A percentile compares a stretch with the other conserved stretches of the same genome.
These are phyloP conservation scores for Nymphicus hollandicus DNA, from an alignment of 2,113 vertebrate species.

Conservation along the genomic window DNA sequence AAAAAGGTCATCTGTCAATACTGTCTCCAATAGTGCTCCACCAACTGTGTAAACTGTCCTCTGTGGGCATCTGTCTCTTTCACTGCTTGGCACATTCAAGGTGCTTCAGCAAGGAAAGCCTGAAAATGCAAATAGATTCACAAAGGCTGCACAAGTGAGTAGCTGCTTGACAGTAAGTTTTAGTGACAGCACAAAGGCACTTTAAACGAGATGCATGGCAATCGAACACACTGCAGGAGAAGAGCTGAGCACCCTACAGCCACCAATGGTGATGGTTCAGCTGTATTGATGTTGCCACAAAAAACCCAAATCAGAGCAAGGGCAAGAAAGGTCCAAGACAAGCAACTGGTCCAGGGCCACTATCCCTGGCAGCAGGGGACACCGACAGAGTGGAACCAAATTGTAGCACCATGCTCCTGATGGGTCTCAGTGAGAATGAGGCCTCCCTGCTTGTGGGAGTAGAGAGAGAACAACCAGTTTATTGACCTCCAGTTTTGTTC, in stretches of 20 bases:
- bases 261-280: rapidly evolving
- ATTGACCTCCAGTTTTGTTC: neutral
- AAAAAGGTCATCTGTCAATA: neutral
- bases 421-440: neutral
- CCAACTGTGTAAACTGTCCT: neutral
- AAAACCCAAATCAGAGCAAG: neutral
- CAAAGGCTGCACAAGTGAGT: neutral
- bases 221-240: rapidly evolving
- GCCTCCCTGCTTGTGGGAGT: neutral
- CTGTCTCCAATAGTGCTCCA: neutral
- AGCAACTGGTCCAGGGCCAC: neutral
- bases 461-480: neutral
- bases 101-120: neutral
- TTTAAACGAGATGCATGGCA: rapidly evolving
- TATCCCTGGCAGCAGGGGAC: neutral
- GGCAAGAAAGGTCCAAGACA: neutral
- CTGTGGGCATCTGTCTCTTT: neutral
- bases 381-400: neutral
- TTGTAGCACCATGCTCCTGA: neutral
- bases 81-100: neutral
- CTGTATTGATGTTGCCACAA: neutral
- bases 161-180: neutral
- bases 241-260: neutral
- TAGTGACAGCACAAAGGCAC: neutral
- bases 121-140: neutral